These are phyloP conservation scores for Unio pictorum DNA, from an alignment of 2,888 invertebrate species.

Conservation along the genomic window DNA sequence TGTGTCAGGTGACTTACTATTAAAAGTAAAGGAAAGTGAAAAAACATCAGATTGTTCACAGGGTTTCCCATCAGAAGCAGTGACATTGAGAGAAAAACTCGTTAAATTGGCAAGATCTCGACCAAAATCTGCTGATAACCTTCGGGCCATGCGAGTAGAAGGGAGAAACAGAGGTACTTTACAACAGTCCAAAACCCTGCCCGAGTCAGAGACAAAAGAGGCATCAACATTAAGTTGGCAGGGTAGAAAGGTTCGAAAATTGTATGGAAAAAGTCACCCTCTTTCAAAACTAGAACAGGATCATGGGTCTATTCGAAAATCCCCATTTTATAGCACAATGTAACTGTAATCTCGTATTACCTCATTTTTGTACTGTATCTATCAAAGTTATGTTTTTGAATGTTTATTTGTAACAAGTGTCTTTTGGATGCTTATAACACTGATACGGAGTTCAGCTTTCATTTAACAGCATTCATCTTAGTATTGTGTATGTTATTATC, in stretches of 20 bases:
- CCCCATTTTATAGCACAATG: conserved; percentile 60
- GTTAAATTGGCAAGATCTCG: not conserved
- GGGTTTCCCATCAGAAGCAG: not conserved
- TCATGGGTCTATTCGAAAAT: conserved; percentile 23
- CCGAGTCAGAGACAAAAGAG: conserved; percentile 16
- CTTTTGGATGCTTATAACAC: no score
- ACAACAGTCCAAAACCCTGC: conserved; percentile 19
- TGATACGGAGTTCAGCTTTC: no score
- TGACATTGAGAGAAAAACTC: not conserved
- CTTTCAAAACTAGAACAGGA: conserved; percentile 80
- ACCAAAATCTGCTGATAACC: conserved; percentile 20
- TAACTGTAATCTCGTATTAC: conserved; percentile 8
- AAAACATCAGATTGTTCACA: conserved; percentile 5
- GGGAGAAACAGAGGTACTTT: conserved; percentile 6
- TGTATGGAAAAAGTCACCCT: conserved; percentile 93
- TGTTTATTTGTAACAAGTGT: no score
- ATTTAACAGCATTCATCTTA: no score
- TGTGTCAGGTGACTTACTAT: no score
- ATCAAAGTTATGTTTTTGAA: no score
- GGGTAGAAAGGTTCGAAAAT: conserved; percentile 72
- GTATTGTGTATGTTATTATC: no score
- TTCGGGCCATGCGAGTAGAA: conserved; percentile 2
- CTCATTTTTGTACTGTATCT: no score
- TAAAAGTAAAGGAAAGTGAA: not conserved
- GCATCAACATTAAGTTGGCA: conserved; percentile 27